A percentile compares a stretch with the other conserved stretches of the same genome.
phyloP scores from a whole-genome alignment of 2,113 vertebrate genomes.

The Erythrolamprus reginae region DNA sequence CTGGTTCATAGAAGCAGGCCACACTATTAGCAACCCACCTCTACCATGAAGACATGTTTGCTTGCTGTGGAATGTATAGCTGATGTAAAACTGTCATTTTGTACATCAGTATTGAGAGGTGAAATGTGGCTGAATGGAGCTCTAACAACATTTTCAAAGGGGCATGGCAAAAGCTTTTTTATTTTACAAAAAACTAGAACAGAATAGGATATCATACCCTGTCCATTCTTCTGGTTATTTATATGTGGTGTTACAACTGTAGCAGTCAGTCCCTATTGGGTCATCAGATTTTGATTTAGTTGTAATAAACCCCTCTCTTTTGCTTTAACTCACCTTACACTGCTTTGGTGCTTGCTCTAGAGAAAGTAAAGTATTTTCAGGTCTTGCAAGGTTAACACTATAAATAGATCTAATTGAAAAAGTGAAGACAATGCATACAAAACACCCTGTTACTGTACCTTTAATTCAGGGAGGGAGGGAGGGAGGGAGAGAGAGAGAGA shows the following conservation, averaged over 20 bases:
- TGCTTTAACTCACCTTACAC: neutral
- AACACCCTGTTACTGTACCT: neutral
- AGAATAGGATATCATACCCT: neutral
- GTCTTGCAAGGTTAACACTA: neutral
- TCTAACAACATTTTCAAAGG: neutral
- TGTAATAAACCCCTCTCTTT: neutral
- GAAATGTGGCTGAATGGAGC: neutral
- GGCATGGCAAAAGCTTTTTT: neutral
- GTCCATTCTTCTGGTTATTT: neutral
- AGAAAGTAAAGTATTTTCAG: neutral
- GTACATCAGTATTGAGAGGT: neutral
- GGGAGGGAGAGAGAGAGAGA: neutral
- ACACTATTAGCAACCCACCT: too few relatives aligned
- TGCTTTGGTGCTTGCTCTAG: neutral
- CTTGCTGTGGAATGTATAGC: neutral
- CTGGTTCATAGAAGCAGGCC: too few relatives aligned
- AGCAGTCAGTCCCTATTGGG: neutral
- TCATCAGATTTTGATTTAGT: neutral
- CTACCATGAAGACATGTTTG: neutral
- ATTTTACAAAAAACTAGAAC: neutral
- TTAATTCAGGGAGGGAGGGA: neutral
- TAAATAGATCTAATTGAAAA: slow-evolving; percentile 5
- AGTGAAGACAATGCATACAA: neutral
- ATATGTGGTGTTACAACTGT: neutral
- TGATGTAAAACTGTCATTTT: neutral